Conservation (phyloP, 1,140 invertebrate species). For the Ridgeia piscesae region DNA sequence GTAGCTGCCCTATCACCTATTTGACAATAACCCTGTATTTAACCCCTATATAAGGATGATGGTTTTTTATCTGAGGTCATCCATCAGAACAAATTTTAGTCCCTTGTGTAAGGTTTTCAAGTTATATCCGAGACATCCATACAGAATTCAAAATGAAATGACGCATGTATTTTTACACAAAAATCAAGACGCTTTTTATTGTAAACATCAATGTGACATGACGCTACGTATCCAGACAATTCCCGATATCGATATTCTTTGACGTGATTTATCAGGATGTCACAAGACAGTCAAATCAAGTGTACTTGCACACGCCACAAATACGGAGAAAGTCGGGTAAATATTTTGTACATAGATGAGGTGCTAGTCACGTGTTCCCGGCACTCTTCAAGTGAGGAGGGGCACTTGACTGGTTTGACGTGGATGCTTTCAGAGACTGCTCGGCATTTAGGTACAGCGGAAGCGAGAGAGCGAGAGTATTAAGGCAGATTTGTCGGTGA, state of each 20-base stretch:
- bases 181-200: no score
- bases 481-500: not conserved
- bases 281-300: not conserved
- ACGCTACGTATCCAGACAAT: no score
- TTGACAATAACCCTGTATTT: not conserved
- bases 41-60: not conserved
- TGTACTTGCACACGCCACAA: not conserved
- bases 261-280: not conserved
- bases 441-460: not conserved
- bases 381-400: not conserved
- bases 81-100: not conserved
- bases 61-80: not conserved
- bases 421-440: not conserved
- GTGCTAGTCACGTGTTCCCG: not conserved
- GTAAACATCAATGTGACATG: no score
- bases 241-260: not conserved
- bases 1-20: not conserved
- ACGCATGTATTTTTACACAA: not conserved
- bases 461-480: not conserved
- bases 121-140: not conserved
- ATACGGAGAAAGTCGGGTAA: not conserved
- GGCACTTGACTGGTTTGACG: not conserved
- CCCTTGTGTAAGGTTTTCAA: not conserved
- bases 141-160: not conserved
- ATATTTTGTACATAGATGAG: slow-evolving; percentile 6